A percentile compares a stretch with the other conserved stretches of the same genome.
phyloP scores from a whole-genome alignment of 2,797 vertebrate species.

The Remorina albescens region DNA sequence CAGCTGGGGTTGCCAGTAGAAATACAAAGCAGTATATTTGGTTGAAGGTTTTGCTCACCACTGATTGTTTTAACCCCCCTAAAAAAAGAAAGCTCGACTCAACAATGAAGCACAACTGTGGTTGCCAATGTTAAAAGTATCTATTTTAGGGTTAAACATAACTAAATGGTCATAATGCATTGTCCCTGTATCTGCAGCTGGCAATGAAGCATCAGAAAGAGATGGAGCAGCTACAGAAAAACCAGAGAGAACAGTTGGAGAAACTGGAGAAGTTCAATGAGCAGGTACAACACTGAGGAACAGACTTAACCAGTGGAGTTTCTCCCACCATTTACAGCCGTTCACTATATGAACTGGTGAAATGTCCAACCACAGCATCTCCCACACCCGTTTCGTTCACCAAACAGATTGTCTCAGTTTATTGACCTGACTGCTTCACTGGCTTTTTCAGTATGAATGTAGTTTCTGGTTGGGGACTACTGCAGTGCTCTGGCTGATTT shows the following conservation, averaged over 20 bases:
- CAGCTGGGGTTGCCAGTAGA: too few relatives aligned
- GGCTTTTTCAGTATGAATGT: conserved; percentile 33
- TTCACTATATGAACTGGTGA: not conserved
- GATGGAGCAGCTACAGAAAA: conserved; percentile 97
- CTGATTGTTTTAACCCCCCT: not conserved
- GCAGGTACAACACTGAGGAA: conserved; percentile 86
- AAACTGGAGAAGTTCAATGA: conserved; percentile 98
- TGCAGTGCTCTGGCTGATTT: conserved; percentile 5
- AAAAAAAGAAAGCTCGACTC: not conserved
- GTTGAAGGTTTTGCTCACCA: not conserved
- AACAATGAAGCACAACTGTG: too few relatives aligned
- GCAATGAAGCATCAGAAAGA: conserved; percentile 99
- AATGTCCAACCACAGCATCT: not conserved
- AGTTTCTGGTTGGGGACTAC: not conserved
- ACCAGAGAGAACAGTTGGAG: conserved; percentile 95
- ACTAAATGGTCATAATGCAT: not conserved
- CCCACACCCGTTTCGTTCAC: conserved; percentile 1
- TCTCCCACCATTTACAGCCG: too few relatives aligned
- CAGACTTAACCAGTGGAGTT: too few relatives aligned
- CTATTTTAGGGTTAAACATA: not conserved
- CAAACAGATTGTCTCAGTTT: conserved; percentile 7
- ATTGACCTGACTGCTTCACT: not conserved
- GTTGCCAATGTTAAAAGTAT: not conserved
- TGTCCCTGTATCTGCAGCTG: conserved; percentile 80
- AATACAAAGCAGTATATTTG: too few relatives aligned